Base-by-base conservation (phyloP, 2,797 vertebrate genomes). In the Acipenser ruthenus region DNA sequence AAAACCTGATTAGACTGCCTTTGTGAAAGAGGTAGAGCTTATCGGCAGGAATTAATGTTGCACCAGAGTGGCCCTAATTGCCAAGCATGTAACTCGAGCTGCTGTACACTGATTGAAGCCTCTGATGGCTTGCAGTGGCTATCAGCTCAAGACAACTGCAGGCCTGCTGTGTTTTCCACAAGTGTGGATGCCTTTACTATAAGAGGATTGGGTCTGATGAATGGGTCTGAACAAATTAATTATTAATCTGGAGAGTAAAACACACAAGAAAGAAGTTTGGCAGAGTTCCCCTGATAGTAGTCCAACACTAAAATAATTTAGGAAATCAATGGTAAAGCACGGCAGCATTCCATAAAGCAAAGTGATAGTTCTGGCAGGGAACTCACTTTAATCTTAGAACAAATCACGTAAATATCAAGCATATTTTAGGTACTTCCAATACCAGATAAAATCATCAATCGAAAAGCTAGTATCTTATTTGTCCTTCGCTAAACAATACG, bases 221-320 rank as follows among this genome's bases (percentile, higher is more conserved):
- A 68, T 73, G n/a, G n/a, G n/a, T n/a, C n/a, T n/a, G n/a, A 86
- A 81, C 79, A 75, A 79, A 83, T 80, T 74, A 79, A 83, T 82
- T 82, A 75, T 73, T 73, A 83, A 83, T 64, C 67, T 63, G 65
- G 62, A 64, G 18, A 18, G 58, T 62, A 63, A 68, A 79, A 80
- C 70, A 74, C 69, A 60, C 6, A 23, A 74, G 75, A 77, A 72
- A 72, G 65, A 65, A 67, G 68, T 70, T 67, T 70, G 68, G 62
- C 23, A 72, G 68, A 77, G 69, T 62, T 74, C 73, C 74, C 73
- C 64, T 74, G 78, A 78, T 75, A 76, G 77, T 78, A 73, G 68
- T 62, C 65, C 56, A 80, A 74, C 71, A 60, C 69, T 66, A 66
- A 73, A 69, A 78, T 81, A 72, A 79, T 80, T 77, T 71, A 8